Evolutionary conservation across 2,888 invertebrate genomes (phyloP).

Genomic region (Drosophila meridionalis): DNA sequence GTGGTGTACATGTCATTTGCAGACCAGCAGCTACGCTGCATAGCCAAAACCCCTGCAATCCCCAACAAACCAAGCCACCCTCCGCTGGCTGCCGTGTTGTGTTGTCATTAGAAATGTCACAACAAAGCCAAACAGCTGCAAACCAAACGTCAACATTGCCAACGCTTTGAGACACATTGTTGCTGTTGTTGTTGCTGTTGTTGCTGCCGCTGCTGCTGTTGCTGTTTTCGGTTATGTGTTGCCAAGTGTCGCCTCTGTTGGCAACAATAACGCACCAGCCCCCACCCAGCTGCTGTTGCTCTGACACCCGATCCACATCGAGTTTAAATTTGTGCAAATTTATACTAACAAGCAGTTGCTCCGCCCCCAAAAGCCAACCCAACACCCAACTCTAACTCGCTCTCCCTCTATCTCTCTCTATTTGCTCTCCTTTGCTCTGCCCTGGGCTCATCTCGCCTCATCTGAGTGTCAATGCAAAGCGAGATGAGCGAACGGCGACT

Average conservation of each 20-base stretch:
- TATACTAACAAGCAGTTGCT: constrained; percentile 58
- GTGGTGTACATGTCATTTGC: constrained; percentile 67
- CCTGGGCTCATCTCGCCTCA: constrained; percentile 12
- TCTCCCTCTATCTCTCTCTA: neutral
- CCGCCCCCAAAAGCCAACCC: neutral
- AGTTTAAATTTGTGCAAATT: constrained; percentile 65
- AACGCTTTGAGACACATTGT: constrained; percentile 49
- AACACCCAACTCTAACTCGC: neutral
- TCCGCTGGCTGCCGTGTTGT: constrained; percentile 35
- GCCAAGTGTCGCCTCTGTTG: constrained; percentile 57
- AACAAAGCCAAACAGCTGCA: constrained; percentile 77
- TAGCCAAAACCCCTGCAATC: neutral
- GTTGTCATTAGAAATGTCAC: constrained; percentile 82
- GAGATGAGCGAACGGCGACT: constrained; percentile 48
- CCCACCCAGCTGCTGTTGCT: neutral
- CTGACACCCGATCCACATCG: constrained; percentile 6
- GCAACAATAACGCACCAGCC: constrained; percentile 21
- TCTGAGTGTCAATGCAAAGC: constrained; percentile 55
- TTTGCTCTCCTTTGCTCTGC: neutral
- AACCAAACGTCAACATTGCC: constrained; percentile 69
- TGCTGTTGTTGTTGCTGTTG: constrained; percentile 21
- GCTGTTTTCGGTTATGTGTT: constrained; percentile 54
- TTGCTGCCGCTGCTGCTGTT: constrained; percentile 24
- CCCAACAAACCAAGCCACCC: neutral
- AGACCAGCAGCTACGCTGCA: constrained; percentile 45